phyloP scores from a whole-genome alignment of 2,888 invertebrate genomes.

The Macropis europaea region DNA sequence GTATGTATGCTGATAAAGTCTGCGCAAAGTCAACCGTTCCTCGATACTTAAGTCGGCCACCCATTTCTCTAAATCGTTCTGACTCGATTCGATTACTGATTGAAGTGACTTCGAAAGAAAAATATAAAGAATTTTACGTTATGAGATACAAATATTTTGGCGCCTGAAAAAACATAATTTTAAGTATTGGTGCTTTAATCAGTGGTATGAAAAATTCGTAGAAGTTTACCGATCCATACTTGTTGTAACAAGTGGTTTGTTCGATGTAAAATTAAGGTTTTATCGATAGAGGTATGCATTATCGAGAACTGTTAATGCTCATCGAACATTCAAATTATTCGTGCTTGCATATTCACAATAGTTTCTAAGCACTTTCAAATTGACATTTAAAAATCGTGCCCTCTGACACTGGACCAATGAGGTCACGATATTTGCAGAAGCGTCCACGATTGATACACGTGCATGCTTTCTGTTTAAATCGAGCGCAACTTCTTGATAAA shows the following conservation, averaged over 20 bases:
- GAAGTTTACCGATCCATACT: no score
- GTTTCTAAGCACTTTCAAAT: background rate
- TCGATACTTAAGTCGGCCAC: no score
- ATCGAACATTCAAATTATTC: background rate
- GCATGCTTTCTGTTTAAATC: background rate
- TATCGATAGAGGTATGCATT: background rate
- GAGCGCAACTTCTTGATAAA: background rate
- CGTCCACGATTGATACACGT: background rate
- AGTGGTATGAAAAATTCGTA: no score
- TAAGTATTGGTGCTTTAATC: no score
- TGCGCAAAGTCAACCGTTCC: background rate
- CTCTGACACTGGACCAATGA: conserved; percentile 5
- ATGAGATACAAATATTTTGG: no score
- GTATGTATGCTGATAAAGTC: background rate
- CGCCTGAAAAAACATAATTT: no score
- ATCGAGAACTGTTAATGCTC: background rate
- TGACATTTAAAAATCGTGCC: background rate
- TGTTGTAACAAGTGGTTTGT: no score
- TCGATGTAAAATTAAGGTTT: no score
- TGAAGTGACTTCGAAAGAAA: no score
- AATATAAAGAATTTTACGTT: no score
- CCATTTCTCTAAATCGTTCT: no score
- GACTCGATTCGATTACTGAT: no score
- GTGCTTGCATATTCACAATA: background rate
- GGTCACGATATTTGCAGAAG: background rate